These are phyloP conservation scores for Ophioderma brevispina DNA, from an alignment of 35 echinoderm and acorn worm genomes.

Conservation along the genomic window DNA sequence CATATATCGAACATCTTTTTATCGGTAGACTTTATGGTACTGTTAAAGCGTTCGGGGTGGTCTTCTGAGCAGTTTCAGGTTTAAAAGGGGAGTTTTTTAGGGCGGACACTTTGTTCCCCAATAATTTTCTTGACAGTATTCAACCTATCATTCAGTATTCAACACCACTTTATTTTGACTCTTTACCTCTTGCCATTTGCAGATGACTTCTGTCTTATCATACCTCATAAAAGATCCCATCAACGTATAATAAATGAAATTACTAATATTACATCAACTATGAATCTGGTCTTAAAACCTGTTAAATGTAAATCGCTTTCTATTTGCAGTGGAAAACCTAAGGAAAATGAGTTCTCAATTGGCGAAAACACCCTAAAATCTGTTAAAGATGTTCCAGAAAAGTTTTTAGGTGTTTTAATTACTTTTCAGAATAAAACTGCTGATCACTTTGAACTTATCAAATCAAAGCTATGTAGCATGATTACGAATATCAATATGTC, in stretches of 20 bases:
- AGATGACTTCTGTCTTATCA: slow-evolving; percentile 58
- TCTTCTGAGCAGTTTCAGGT: slow-evolving; percentile 4
- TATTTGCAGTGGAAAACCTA: slow-evolving; percentile 6
- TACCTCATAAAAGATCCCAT: slow-evolving; percentile 22
- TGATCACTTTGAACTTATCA: neutral
- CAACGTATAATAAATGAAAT: slow-evolving; percentile 30
- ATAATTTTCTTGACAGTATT: slow-evolving; percentile 46
- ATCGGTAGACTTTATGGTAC: neutral
- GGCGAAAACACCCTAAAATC: neutral
- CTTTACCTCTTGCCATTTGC: slow-evolving; percentile 43
- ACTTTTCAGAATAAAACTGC: neutral
- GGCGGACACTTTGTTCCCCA: slow-evolving; percentile 48
- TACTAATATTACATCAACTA: neutral
- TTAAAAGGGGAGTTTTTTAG: slow-evolving; percentile 52
- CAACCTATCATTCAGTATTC: slow-evolving; percentile 45
- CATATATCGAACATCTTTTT: slow-evolving; percentile 7
- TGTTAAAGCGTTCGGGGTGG: slow-evolving; percentile 26
- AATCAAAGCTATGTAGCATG: too few species aligned
- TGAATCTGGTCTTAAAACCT: slow-evolving; percentile 19
- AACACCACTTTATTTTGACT: slow-evolving; percentile 24
- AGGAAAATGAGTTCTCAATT: neutral
- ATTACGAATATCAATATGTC: too few species aligned
- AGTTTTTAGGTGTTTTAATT: neutral
- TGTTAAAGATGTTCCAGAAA: neutral
- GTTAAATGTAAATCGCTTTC: slow-evolving; percentile 38